phyloP scores from a whole-genome alignment of 2,797 vertebrate species.

The Halcyon smyrnensis region DNA sequence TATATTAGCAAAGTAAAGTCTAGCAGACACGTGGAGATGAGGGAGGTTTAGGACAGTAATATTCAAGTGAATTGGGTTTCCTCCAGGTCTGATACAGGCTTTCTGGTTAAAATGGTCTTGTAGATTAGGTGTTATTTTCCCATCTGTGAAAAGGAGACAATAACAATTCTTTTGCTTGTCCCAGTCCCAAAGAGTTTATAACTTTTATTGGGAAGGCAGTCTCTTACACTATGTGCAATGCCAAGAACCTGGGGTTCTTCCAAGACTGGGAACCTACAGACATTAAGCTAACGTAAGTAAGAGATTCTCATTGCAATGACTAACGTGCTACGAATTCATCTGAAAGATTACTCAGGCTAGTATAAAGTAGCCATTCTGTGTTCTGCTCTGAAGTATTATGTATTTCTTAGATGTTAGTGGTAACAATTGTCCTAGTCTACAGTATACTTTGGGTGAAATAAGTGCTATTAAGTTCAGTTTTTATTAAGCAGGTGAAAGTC shows the following conservation, averaged over 20 bases:
- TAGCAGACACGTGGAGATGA: background rate
- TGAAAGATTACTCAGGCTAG: background rate
- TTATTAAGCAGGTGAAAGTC: background rate
- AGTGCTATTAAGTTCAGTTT: background rate
- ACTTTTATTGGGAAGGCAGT: background rate
- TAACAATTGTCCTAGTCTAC: background rate
- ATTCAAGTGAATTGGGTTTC: background rate
- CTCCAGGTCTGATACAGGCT: background rate
- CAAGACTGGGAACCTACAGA: background rate
- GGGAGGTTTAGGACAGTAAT: background rate
- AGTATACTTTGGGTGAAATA: conserved; percentile 4
- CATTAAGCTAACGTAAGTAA: background rate
- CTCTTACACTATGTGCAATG: background rate
- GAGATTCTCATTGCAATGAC: background rate
- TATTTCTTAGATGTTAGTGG: background rate
- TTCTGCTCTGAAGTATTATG: background rate
- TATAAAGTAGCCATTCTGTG: background rate
- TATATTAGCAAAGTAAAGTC: background rate
- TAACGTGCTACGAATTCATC: background rate
- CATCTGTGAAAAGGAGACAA: background rate
- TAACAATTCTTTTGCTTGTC: background rate
- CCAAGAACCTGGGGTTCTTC: background rate
- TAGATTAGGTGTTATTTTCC: background rate
- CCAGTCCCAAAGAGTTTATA: background rate
- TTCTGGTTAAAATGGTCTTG: background rate